Base-by-base conservation (phyloP, 2,113 vertebrate species). In the Penelope pileata region DNA sequence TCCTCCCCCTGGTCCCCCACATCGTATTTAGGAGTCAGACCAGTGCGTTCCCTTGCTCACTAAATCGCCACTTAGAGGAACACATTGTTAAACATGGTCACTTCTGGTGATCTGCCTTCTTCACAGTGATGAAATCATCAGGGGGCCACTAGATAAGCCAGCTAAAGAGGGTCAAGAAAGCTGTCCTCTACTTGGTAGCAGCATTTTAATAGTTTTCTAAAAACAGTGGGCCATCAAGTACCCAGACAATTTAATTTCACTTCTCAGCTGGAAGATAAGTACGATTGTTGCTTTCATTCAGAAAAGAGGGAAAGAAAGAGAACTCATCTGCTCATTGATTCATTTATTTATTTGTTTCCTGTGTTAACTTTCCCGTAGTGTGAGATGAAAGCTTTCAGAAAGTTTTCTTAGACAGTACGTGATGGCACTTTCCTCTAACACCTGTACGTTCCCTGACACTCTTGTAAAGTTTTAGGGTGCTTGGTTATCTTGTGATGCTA, bases 181-280 rank as follows among this genome's bases (percentile, higher is more conserved):
- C 84, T 90, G 77, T 96, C 93, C 70, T 80, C 48, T 66, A 85
- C 91, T 73, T 81, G 86, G 91, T 76, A 93, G 64, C 50, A 69
- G 83, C 64, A 81, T 95, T 94, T 93, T 96, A 96, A 96, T 91
- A 96, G 94, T 91, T 85, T 96, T 97, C 92, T 95, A 88, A 95
- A 96, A 96, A 96, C 96, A 95, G 95, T 90, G 88, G 89, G 94
- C 75, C 79, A 89, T 96, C 93, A 95, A 96, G 94, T 92, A 91
- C 77, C 60, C 43, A 93, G 94, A 93, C 86, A 95, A 95, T 97
- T 96, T 97, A 96, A 97, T 97, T 97, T 97, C 84, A 74, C 58
- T 93, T 96, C 97, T 88, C 95, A 95, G 93, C 93, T 92, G 96
- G 95, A 96, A 95, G 91, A 94, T 84, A 96, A 96, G 88, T 95